Base-by-base conservation (phyloP, 2,113 vertebrate genomes). In the Porphyrio hochstetteri region DNA sequence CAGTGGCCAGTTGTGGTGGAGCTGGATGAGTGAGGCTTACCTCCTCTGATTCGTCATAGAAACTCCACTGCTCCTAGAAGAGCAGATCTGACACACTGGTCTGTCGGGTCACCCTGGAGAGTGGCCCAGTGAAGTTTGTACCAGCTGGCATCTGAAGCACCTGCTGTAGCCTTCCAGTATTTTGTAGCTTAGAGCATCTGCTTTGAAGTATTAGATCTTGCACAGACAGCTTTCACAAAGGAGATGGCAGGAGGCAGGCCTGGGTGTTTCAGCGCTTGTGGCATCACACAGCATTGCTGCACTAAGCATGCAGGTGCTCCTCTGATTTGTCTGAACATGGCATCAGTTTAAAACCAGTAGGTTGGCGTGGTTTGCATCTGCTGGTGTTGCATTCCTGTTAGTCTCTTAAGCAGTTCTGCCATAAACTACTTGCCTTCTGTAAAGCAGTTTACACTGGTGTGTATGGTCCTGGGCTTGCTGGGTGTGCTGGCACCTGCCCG, bases 91-190 rank as follows among this genome's bases (percentile, higher is more conserved):
- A 13, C 16, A 40, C 0, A 15, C 11, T 64, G 63, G 23, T n/a
- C 35, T 50, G 33, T 13, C 1, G 10, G 65, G 11, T 42, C 56
- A 15, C 10, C 28, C 12, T 31, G 1, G 46, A 23, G 78, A 70
- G 55, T 16, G 1, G 4, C 14, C 42, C 5, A 0, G 1, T 13
- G 38, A 72, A 71, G 20, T 35, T 48, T 4, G 6, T 72, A 48
- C 59, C 83, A 24, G n/a, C 29, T 80, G 71, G 38, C 23, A 38
- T 25, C 42, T 0, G 3, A 40, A 31, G 10, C 13, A 23, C 25
- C 42, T 48, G 57, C 72, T 52, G 14, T 4, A 65, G 16, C 40
- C 53, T 44, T 27, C 55, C 42, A 24, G 20, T 7, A 2, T 42
- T 46, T 13, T 33, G 48, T 12, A 16, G 60, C 15, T 83, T 3